Base-by-base conservation (phyloP, 2,797 vertebrate species). In the Thamnophis elegans region DNA sequence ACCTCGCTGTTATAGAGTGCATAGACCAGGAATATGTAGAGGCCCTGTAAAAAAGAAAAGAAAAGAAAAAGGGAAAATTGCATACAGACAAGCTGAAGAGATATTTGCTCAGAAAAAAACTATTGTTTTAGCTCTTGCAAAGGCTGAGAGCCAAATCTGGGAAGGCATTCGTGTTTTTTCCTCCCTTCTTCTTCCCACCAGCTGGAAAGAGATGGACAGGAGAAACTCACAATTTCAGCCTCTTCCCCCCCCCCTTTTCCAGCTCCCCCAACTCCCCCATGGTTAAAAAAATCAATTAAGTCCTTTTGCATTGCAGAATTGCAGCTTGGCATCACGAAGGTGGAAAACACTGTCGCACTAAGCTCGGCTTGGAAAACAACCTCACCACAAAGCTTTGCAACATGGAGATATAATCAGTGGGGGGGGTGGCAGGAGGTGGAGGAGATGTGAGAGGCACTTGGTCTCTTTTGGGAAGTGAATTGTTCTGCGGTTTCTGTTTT, bases 11-110 rank as follows among this genome's bases (percentile, higher is more conserved):
- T 99, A 96, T 98, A 99, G 96, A 98, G 95, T 0, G 98, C 98
- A 20, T 99, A 99, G 93, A 99, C 98, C 94, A 99, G 96, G 97
- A 99, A 99, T 94, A 99, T 99, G 92, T 99, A 99, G 8, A 98
- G 97, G 55, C 99, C 99, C 99, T 99, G 96, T 0, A 89, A 73
- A 22, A 85, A 91, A 5, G 5, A 3, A 36, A 59, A 65, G 6
- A 1, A 68, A 18, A 20, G 6, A 53, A 1, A 85, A 0, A 11
- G 20, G 2, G 13, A n/a, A 58, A n/a, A 28, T 47, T 9, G 26
- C 36, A 20, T 6, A 28, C 73, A 78, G 18, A 78, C 18, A 25
- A 82, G 32, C 73, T 47, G 36, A 22, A 82, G 11, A 82, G 73
- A 42, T 47, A 82, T 25, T 82, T 22, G 36, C 20, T 20, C 20